phyloP scores from a whole-genome alignment of 2,113 vertebrate species.

The Capra hircus region DNA sequence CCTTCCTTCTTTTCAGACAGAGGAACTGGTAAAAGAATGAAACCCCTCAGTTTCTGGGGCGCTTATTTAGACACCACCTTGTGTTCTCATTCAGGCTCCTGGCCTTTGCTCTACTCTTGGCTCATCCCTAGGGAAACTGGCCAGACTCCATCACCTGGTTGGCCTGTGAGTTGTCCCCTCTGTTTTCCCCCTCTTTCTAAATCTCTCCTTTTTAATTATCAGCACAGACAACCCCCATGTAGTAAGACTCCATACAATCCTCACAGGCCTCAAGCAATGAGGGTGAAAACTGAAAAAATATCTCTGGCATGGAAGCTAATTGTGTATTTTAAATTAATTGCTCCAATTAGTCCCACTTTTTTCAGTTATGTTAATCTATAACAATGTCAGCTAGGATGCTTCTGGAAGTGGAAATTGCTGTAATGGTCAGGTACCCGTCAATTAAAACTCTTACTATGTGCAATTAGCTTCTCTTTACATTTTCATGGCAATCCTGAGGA shows the following conservation, averaged over 20 bases:
- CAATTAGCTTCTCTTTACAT: constrained; percentile 74
- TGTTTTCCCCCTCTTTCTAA: neutral
- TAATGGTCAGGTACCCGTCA: constrained; percentile 75
- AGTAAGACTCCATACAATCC: constrained; percentile 13
- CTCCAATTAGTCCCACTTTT: constrained; percentile 77
- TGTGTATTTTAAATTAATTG: constrained; percentile 83
- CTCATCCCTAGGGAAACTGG: neutral
- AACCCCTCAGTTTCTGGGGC: neutral
- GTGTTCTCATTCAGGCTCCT: neutral
- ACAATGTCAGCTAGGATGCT: constrained; percentile 76
- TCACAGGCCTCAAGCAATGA: constrained; percentile 18
- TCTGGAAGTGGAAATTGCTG: constrained; percentile 75
- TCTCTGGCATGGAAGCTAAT: constrained; percentile 76
- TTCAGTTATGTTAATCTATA: constrained; percentile 69
- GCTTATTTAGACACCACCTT: neutral
- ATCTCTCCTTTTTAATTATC: constrained; percentile 9
- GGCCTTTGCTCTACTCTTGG: neutral
- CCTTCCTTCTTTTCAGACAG: neutral
- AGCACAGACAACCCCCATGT: neutral
- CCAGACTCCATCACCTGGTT: neutral
- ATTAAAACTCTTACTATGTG: constrained; percentile 74
- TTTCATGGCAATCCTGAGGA: constrained; percentile 42
- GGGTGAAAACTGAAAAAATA: neutral
- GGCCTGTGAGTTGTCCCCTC: neutral
- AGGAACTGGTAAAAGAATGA: neutral